Conservation (phyloP, 2,113 vertebrate species). For the Isichthys henryi region DNA sequence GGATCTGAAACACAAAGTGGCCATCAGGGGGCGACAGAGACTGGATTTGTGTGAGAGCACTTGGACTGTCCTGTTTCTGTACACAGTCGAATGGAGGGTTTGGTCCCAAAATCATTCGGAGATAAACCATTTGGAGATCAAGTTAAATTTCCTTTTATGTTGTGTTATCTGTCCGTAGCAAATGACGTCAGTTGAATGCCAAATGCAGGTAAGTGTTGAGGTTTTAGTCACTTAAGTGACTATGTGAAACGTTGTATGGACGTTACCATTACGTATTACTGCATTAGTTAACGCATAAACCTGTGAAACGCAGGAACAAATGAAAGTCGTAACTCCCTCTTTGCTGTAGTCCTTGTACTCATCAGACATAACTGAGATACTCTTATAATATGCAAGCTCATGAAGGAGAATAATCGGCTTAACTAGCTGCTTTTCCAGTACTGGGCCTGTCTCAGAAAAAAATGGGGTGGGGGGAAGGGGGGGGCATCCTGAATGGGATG, state of each 20-base stretch:
- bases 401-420: background rate
- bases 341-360: background rate
- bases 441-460: background rate
- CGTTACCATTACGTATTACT: background rate
- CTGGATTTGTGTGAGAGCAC: background rate
- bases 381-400: background rate
- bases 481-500: background rate
- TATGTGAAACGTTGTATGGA: background rate
- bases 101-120: background rate
- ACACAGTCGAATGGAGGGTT: background rate
- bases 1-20: background rate
- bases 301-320: background rate
- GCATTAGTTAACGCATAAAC: background rate
- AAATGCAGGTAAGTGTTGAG: background rate
- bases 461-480: background rate
- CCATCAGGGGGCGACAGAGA: slow-evolving; percentile 14
- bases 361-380: too few species aligned
- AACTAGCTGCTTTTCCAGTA: background rate
- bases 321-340: background rate
- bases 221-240: background rate
- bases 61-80: background rate
- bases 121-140: background rate
- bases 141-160: background rate
- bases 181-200: background rate
- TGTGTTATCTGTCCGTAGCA: background rate